Base-by-base conservation (phyloP, 2,797 vertebrate species). In the Prunella strophiata region DNA sequence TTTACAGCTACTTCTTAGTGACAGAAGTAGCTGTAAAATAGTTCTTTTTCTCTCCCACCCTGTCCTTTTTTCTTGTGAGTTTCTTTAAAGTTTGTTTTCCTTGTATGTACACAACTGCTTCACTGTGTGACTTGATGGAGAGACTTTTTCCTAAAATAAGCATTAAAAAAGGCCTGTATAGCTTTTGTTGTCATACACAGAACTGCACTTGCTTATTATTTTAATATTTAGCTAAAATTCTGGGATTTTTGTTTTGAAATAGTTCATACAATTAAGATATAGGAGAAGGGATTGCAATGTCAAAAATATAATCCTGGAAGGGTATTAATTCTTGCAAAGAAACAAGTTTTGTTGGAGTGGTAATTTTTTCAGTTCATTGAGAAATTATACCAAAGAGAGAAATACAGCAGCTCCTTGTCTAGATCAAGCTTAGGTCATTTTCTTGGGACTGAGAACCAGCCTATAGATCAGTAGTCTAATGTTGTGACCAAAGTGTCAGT, bases 21-120 rank as follows among this genome's bases (percentile, higher is more conserved):
- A 90, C 79, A 96, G 92, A 96, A 93, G 77, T 66, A 92, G 91
- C 92, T 96, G 89, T 94, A 96, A 96, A 93, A 80, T 47, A 84
- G 80, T 78, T 92, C 78, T 78, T 79, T 79, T 76, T 75, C 76
- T 83, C 58, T 90, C 32, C 63, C 27, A 61, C 43, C 38, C 72
- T 77, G 71, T n/a, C 72, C 73, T 95, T 92, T 95, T 85, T 91
- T 96, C 86, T 89, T 86, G 45, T 27, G 84, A 81, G 36, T 90
- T 66, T 76, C 94, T 94, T 95, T 93, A 76, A 93, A 92, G 94
- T 75, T 94, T 92, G 40, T 92, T 96, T 95, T 88, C 55, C 77
- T 66, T 85, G 58, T 93, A 70, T 18, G 1, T 76, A 75, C 32
- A 48, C 76, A 79, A 38, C 51, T 75, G 62, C 85, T 82, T 67